Base-by-base conservation (phyloP, 2,113 vertebrate species). In the Plecotus auritus region DNA sequence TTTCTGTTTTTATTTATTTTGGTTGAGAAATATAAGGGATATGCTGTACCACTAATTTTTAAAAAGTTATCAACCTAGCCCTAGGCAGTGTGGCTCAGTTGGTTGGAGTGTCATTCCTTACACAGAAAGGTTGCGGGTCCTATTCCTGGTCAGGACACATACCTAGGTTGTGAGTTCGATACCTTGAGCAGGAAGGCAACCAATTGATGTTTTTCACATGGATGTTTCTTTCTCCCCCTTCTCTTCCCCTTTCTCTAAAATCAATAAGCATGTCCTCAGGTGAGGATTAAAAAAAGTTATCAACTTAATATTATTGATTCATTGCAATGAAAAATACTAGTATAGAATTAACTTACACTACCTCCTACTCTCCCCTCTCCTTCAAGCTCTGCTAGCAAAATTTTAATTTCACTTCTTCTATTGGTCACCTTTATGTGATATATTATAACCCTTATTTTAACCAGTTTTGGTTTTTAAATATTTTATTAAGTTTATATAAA, bases 1-100 rank as follows among this genome's bases (percentile, higher is more conserved):
- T 90, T 93, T 95, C 49, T 82, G 11, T 16, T 88, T 92, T 87
- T 67, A 47, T 89, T 93, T 85, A n/a, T 56, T 93, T 93, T 22
- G 49, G 5, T n/a, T 87, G 26, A 73, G 83, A 49, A 51, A 35
- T 93, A 22, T 83, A 74, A 93, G 20, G 49, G n/a, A 42, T 49
- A 32, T 42, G 14, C 20, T 84, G 1, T 3, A 66, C 42, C 8
- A 42, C 28, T 74, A 30, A 40, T 61, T 56, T 73, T 42, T 30
- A 13, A 40, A 76, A 37, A 51, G 23, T 16, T 77, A 64, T 51
- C 59, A 70, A 10, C 61, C 28, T 64, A 32, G 28, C 61, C 61
- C 61, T 64, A 64, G 61, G 12, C 61, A 30, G 61, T 64, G 12
- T 66, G 64, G 64, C 30, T 66, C 64, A 66, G 30, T 66, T 66